These are phyloP conservation scores for Dolichallabes microphthalmus DNA, from an alignment of 2,113 vertebrate species.

Conservation along the genomic window DNA sequence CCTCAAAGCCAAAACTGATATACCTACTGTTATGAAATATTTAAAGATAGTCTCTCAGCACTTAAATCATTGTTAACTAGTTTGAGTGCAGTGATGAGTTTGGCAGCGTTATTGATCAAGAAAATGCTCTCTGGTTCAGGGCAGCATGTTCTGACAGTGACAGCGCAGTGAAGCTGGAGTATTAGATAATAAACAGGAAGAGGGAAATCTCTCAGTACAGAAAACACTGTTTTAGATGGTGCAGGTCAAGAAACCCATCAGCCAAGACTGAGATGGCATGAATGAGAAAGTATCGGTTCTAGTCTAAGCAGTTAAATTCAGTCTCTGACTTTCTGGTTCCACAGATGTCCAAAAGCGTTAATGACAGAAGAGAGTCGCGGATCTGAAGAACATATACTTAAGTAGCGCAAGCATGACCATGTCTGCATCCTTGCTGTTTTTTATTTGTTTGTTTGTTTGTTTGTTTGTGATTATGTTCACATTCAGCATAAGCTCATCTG, in stretches of 20 bases:
- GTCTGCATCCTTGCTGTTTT: neutral
- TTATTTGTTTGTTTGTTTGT: no score
- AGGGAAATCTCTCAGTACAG: conserved; percentile 5
- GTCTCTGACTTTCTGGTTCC: conserved; percentile 34
- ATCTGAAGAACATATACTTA: conserved; percentile 49
- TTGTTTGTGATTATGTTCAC: neutral
- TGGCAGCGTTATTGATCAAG: neutral
- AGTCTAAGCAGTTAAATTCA: neutral
- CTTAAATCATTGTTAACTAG: neutral
- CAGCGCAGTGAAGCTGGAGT: no score
- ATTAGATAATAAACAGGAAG: neutral
- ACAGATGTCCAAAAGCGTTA: conserved; percentile 64
- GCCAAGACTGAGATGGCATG: neutral
- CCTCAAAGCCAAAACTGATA: neutral
- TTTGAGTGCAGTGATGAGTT: neutral
- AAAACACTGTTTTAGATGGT: neutral
- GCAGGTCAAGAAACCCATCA: neutral
- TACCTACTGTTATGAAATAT: neutral
- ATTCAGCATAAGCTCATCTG: neutral
- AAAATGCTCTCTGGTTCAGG: neutral
- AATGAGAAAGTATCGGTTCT: neutral
- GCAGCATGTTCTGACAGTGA: neutral
- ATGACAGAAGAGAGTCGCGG: conserved; percentile 67
- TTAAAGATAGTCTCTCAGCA: neutral
- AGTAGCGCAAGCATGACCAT: neutral